phyloP scores from a whole-genome alignment of 2,113 vertebrate genomes.

The Orthochromis indermauri region DNA sequence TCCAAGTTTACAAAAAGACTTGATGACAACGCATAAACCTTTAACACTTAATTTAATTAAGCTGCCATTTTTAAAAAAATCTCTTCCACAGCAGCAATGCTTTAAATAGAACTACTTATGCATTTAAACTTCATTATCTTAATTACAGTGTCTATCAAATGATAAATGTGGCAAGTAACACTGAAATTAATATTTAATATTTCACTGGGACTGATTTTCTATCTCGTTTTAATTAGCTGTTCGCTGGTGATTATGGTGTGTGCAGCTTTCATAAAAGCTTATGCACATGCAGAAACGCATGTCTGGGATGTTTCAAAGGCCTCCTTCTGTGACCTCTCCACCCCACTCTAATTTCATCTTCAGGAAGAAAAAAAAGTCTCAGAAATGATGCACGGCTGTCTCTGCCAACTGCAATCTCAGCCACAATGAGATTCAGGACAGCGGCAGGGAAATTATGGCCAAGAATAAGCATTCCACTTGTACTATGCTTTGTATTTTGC shows the following conservation, averaged over 20 bases:
- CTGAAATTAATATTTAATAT: constrained; percentile 53
- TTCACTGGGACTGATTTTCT: constrained; percentile 17
- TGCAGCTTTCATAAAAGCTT: neutral
- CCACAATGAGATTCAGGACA: neutral
- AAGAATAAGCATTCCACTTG: neutral
- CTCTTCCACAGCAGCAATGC: neutral
- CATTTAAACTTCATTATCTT: constrained; percentile 55
- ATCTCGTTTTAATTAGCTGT: constrained; percentile 38
- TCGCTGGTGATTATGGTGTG: neutral
- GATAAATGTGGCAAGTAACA: constrained; percentile 37
- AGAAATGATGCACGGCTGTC: constrained; percentile 8
- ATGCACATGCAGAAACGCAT: neutral
- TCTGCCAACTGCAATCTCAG: neutral
- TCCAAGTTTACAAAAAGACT: neutral
- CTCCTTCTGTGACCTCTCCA: neutral
- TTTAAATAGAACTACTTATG: constrained; percentile 52
- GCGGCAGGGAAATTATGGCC: neutral
- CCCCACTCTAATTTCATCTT: neutral
- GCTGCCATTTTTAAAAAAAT: constrained; percentile 3
- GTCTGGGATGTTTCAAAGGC: neutral
- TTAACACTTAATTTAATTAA: constrained; percentile 13
- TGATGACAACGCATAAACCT: constrained; percentile 21
- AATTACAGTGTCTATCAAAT: constrained; percentile 57
- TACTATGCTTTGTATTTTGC: neutral
- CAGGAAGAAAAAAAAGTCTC: neutral